Evolutionary conservation across 2,113 vertebrate species (phyloP), one percentile per base, ranked within the genome.

Genomic region (Triplophysa siluroides): DNA sequence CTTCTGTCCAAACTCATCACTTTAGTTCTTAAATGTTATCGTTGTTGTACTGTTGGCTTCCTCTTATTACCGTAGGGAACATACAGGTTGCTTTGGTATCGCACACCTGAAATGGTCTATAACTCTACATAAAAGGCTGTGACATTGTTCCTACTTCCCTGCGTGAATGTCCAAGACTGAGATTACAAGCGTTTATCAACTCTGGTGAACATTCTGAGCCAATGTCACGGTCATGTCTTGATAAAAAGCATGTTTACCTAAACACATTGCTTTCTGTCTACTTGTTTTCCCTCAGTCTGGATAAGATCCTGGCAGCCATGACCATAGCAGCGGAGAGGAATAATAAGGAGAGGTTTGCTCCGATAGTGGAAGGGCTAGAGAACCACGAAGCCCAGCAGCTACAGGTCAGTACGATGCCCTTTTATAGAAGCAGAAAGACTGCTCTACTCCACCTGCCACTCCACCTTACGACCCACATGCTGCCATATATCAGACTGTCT

Each of bases 301-400:
- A 98, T 87, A 98, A 95, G 92, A 94, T 99, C 88, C 91, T 99
- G 85, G 95, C 93, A 86, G 97, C 96, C 84, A 98, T 99, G 91
- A 98, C 95, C 50, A 94, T 95, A 61, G 95, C 95, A 86, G 96
- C 97, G 47, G 97, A 99, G 88, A 94, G 93, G 86, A 95, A 96
- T 89, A 96, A 93, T 67, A 95, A 93, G 86, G 97, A 98, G 76
- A 93, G 96, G 21, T 99, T 99, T 88, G 92, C 96, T 80, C 88
- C 94, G 67, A 97, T 99, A 80, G 96, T 99, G 19, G 97, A 99
- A 85, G 97, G 97, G 78, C 87, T 99, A 86, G 94, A 99, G 90
- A 99, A 98, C 89, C 96, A 98, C 0, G 97, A 99, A 87, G 94
- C 92, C 68, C 92, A 98, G 81, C 97, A 97, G 72, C 94, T 99